Conservation (phyloP, 2,113 vertebrate species). For the Nothocercus nigrocapillus region DNA sequence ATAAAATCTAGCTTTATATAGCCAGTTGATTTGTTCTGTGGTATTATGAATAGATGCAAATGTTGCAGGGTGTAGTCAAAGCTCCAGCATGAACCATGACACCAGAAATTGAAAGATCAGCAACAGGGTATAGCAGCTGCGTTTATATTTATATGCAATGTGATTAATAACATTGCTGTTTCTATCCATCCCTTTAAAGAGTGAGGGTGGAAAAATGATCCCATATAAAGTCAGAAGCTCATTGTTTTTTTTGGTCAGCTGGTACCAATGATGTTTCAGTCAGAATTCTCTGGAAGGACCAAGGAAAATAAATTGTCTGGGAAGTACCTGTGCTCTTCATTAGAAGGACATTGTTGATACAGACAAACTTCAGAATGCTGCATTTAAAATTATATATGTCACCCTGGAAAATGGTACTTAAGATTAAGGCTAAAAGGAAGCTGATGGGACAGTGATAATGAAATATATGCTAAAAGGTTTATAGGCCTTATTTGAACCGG, state of each 20-base stretch:
- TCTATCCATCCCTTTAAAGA: not conserved
- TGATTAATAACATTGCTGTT: not conserved
- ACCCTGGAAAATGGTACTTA: not conserved
- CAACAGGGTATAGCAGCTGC: not conserved
- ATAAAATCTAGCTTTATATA: not conserved
- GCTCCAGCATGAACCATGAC: not conserved
- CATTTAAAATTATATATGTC: not conserved
- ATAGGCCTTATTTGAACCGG: not conserved
- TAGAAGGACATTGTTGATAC: not conserved
- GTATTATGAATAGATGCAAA: not conserved
- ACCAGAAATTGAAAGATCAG: not conserved
- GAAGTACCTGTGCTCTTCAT: not conserved
- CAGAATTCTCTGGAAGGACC: not conserved
- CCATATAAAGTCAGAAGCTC: not conserved
- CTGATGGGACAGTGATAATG: not conserved
- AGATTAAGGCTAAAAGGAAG: not conserved
- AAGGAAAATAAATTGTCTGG: not conserved
- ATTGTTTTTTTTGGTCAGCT: not conserved
- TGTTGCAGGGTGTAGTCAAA: not conserved
- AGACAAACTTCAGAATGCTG: not conserved
- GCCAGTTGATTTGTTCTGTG: not conserved
- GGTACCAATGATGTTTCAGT: not conserved
- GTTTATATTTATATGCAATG: not conserved
- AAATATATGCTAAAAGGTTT: not conserved
- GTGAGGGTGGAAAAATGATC: not conserved